Conservation (phyloP, 2,888 invertebrate genomes). For the Rhimphoctona megacephalus region DNA sequence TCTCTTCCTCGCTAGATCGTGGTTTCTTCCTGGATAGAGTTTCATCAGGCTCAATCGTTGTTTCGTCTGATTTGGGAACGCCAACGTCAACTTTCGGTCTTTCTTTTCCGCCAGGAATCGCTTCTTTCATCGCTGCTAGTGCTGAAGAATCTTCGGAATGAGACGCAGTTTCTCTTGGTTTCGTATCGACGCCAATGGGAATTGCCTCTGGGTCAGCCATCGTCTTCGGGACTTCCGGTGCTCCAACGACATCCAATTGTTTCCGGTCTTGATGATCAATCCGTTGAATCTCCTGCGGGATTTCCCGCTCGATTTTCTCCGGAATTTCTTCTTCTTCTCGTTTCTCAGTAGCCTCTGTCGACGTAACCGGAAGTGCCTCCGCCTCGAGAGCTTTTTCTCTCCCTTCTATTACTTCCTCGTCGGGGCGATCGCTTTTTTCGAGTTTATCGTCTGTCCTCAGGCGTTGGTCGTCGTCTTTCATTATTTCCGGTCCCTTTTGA, state of each 20-base stretch:
- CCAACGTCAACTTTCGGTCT: not conserved
- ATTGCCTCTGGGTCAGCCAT: not conserved
- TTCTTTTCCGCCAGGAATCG: not conserved
- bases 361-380: constrained; percentile 10
- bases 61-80: not conserved
- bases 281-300: not conserved
- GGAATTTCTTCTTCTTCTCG: constrained; percentile 13
- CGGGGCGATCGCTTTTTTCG: not conserved
- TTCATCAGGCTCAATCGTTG: not conserved
- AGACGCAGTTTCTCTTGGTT: no score
- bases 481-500: constrained; percentile 55
- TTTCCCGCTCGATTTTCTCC: not conserved
- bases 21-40: not conserved
- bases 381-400: not conserved
- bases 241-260: not conserved
- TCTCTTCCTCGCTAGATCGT: not conserved
- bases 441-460: constrained; percentile 51
- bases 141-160: not conserved
- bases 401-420: not conserved
- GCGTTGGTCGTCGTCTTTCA: constrained; percentile 61
- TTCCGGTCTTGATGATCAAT: not conserved
- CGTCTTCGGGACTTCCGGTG: not conserved
- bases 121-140: not conserved
- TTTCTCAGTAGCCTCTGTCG: constrained; percentile 35
- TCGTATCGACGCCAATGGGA: not conserved